phyloP scores from a whole-genome alignment of 2,113 vertebrate genomes.

The Chamaetylas fuelleborni region DNA sequence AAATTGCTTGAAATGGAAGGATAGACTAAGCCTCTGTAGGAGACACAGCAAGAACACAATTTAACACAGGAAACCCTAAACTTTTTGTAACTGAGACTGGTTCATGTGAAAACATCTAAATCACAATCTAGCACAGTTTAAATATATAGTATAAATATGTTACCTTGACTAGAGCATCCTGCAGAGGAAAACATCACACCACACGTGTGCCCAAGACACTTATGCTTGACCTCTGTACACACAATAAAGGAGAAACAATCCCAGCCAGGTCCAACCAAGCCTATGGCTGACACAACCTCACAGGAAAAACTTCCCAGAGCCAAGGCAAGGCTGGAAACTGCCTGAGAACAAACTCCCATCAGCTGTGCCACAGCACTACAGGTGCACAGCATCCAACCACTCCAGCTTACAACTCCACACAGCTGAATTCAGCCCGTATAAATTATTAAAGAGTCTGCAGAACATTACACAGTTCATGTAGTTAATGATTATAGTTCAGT shows the following conservation, averaged over 20 bases:
- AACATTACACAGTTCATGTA: slow-evolving; percentile 89
- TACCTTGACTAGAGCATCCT: neutral
- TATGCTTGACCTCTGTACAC: fast-evolving
- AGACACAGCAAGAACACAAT: neutral
- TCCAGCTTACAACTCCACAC: slow-evolving; percentile 39
- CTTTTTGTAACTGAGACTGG: neutral
- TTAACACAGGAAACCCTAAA: neutral
- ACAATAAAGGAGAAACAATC: neutral
- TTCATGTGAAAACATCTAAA: fast-evolving
- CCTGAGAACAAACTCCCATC: neutral
- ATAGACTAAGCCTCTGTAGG: neutral
- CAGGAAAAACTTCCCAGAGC: fast-evolving
- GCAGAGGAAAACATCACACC: neutral
- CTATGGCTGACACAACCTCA: fast-evolving
- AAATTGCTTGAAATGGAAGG: neutral
- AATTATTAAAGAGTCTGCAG: slow-evolving; percentile 84
- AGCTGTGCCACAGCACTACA: slow-evolving; percentile 12
- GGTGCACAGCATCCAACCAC: slow-evolving; percentile 38
- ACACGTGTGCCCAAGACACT: fast-evolving
- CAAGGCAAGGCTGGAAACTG: neutral
- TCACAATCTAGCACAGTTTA: neutral
- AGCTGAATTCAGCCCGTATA: slow-evolving; percentile 77
- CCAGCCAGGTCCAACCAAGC: fast-evolving
- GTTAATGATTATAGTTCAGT: slow-evolving; percentile 91
- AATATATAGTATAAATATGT: fast-evolving